phyloP scores from a whole-genome alignment of 2,888 invertebrate genomes.

The Tachina lurida region DNA sequence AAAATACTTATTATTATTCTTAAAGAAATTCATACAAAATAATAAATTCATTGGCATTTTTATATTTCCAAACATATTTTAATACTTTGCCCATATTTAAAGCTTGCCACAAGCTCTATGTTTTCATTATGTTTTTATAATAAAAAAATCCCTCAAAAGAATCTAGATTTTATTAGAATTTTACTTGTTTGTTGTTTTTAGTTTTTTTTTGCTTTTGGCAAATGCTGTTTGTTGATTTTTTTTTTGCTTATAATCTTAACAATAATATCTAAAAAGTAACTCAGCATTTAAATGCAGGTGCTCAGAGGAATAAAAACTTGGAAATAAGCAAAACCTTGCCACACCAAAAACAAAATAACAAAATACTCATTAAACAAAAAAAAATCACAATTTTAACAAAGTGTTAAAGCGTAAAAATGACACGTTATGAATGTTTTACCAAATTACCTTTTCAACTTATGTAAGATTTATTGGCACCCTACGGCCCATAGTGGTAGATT shows the following conservation, averaged over 20 bases:
- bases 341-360: constrained; percentile 48
- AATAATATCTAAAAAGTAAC: constrained; percentile 61
- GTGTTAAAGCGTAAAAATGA: constrained; percentile 72
- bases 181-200: constrained; percentile 29
- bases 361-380: background rate
- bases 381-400: constrained; percentile 58
- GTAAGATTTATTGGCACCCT: constrained; percentile 35
- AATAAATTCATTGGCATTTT: background rate
- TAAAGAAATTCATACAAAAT: background rate
- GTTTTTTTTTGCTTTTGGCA: background rate
- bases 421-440: constrained; percentile 70
- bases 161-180: constrained; percentile 67
- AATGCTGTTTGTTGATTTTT: background rate
- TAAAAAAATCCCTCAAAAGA: constrained; percentile 65
- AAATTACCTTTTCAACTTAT: constrained; percentile 54
- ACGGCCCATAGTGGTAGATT: background rate
- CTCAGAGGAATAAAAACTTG: constrained; percentile 23
- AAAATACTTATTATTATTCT: background rate
- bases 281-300: constrained; percentile 69
- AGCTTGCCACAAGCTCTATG: constrained; percentile 5
- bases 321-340: constrained; percentile 29
- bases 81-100: background rate
- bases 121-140: constrained; percentile 53
- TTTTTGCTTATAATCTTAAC: constrained; percentile 47
- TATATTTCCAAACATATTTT: background rate